phyloP scores from a whole-genome alignment of 1,140 invertebrate genomes.

The Drosophila melanogaster region DNA sequence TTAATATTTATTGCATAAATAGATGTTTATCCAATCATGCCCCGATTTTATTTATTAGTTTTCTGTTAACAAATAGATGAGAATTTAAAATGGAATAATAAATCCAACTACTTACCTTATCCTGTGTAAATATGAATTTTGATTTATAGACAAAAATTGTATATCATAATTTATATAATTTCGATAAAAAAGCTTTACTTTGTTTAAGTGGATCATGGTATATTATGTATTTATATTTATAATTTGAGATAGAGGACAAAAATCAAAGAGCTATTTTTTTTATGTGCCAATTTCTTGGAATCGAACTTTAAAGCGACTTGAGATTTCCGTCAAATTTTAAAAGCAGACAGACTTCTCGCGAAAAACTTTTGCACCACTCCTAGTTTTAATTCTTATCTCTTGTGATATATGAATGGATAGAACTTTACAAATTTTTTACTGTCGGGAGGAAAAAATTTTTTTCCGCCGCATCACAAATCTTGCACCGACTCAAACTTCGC shows the following conservation, averaged over 20 bases:
- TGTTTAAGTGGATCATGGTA: too few species aligned
- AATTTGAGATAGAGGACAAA: too few species aligned
- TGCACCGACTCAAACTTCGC: constrained; percentile 54
- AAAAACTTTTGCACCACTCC: constrained; percentile 19
- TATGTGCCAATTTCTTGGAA: not conserved
- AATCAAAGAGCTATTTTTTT: not conserved
- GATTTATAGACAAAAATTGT: too few species aligned
- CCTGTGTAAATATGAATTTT: too few species aligned
- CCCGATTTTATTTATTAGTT: constrained; percentile 1
- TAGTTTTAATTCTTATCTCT: constrained; percentile 44
- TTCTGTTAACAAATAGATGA: not conserved
- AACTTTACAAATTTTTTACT: constrained; percentile 65
- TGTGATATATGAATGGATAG: constrained; percentile 54
- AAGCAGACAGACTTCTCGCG: not conserved
- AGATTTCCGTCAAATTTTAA: constrained; percentile 17
- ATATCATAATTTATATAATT: too few species aligned
- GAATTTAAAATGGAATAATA: not conserved
- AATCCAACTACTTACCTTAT: not conserved
- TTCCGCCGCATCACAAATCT: constrained; percentile 33
- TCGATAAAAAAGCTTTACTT: too few species aligned
- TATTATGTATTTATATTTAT: too few species aligned
- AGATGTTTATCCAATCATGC: not conserved
- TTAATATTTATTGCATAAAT: constrained; percentile 23
- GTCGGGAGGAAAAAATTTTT: constrained; percentile 44
- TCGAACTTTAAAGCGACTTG: not conserved